Base-by-base conservation (phyloP, 2,113 vertebrate species). In the Melanerpes aurifrons region DNA sequence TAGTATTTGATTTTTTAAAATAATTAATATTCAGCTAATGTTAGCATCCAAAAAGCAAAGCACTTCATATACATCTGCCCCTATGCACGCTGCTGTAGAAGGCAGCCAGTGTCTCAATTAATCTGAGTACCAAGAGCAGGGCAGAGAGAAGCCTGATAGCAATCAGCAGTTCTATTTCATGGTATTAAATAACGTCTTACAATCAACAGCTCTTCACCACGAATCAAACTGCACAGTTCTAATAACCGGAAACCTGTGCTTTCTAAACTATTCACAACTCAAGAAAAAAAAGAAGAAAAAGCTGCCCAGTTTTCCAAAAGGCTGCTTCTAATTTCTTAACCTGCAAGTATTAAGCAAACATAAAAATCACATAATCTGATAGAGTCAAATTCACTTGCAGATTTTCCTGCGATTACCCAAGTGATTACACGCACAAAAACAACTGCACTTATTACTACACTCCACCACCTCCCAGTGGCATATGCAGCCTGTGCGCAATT, bases 401-500 rank as follows among this genome's bases (percentile, higher is more conserved):
- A 69, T 92, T 84, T 91, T 50, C 66, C 82, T 28, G 47, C 1
- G 85, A 77, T 81, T 59, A 89, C 31, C 87, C 90, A 35, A 82
- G 53, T 16, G 71, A 76, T 90, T 85, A 73, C 31, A 81, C 2
- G 25, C 50, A 84, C 26, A 28, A 77, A 82, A 85, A 45, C 91
- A 92, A 90, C 77, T 67, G 92, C 70, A 66, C 62, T 80, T 70
- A 59, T 43, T 83, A 64, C 94, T 95, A 90, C 87, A 80, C 94
- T 62, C 67, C 94, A 81, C 91, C 96, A 95, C 93, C 91, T 81
- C 81, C 96, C 95, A 94, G 96, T 4, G 70, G 95, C 94, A 95
- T 31, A 87, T 2, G 71, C 3, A 85, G 95, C 59, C 74, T 37
- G 78, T 20, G 85, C 45, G 87, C 95, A 89, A 82, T 71, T 91